Evolutionary conservation across 1,140 invertebrate genomes (phyloP), one percentile per base, ranked within the genome.

Genomic region (Atopsyche davidsoni): DNA sequence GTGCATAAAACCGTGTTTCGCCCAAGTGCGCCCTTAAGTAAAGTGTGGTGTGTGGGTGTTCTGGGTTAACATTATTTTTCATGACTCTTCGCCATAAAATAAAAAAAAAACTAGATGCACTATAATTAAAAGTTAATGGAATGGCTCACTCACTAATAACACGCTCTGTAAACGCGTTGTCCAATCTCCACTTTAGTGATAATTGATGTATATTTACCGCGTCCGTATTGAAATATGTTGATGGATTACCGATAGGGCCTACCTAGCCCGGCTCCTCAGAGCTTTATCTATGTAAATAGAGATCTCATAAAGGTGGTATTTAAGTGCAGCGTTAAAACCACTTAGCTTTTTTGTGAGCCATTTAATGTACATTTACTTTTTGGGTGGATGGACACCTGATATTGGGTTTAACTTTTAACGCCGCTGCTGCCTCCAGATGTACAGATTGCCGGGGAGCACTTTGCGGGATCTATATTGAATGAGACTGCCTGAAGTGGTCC

Each of bases 271-370:
- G n/a, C n/a, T 6, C 50, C 52, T 49, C 42, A 38, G 50, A 25
- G 47, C 24, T 50, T 57, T 57, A 57, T 57, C 55, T 57, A 57
- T 57, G 55, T 50, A 57, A 57, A 57, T 57, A 57, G 32, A 44
- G 38, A 48, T 44, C 55, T 57, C 55, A 57, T 57, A 50, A 36
- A 52, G 41, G 49, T 31, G 48, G 24, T 40, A 43, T 52, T 56
- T 52, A 48, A 52, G 51, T 51, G 54, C 48, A 46, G 32, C 54
- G 52, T 56, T 56, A 55, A 41, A 41, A 45, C 49, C 54, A 56
- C 54, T 56, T 56, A 56, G 34, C 44, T 56, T 52, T 56, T 54
- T 55, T 50, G 31, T 48, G 39, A 23, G 43, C 42, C 49, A 38
- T 39, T 44, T 44, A 36, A 51, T 51, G 21, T 38, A 45, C 39